Evolutionary conservation across 53 echinoderm and acorn worm species (phyloP).

Genomic region (Echinarachnius parma): DNA sequence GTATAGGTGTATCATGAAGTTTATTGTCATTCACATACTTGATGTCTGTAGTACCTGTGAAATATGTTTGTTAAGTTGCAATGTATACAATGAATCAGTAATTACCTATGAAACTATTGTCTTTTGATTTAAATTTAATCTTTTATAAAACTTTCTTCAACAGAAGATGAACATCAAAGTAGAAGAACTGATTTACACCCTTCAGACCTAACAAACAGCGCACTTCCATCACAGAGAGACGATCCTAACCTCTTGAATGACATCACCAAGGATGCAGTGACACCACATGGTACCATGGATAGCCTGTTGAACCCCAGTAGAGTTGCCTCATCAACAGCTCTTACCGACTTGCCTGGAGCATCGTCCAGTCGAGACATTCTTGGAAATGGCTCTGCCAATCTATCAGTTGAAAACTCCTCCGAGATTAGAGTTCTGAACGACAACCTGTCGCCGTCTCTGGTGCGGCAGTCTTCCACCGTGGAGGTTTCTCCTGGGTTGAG

Average conservation of each 20-base stretch:
- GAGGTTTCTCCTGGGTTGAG: slow-evolving; percentile 56
- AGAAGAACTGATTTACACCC: slow-evolving; percentile 5
- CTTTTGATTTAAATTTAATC: too few species aligned
- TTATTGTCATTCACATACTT: too few species aligned
- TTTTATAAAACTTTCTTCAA: too few species aligned
- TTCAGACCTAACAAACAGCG: slow-evolving; percentile 30
- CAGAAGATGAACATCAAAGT: slow-evolving; percentile 17
- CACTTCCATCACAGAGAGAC: slow-evolving; percentile 32
- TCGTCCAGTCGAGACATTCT: slow-evolving; percentile 70
- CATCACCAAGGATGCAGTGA: slow-evolving; percentile 2
- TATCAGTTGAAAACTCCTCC: slow-evolving; percentile 71
- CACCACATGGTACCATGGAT: slow-evolving; percentile 5
- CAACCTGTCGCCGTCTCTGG: slow-evolving; percentile 28
- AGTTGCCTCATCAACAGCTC: slow-evolving; percentile 9
- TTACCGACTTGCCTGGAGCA: not conserved
- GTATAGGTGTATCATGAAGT: too few species aligned
- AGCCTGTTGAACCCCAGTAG: slow-evolving; percentile 17
- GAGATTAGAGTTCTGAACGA: slow-evolving; percentile 83
- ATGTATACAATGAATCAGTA: too few species aligned
- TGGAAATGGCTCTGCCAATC: slow-evolving; percentile 60
- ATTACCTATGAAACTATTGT: too few species aligned
- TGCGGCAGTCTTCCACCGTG: slow-evolving; percentile 15
- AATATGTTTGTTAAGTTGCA: too few species aligned
- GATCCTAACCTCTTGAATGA: not conserved
- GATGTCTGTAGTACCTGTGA: too few species aligned